Evolutionary conservation across 2,888 invertebrate species (phyloP), one percentile per base, ranked within the genome.

Genomic region (Microctonus aethiopoides): DNA sequence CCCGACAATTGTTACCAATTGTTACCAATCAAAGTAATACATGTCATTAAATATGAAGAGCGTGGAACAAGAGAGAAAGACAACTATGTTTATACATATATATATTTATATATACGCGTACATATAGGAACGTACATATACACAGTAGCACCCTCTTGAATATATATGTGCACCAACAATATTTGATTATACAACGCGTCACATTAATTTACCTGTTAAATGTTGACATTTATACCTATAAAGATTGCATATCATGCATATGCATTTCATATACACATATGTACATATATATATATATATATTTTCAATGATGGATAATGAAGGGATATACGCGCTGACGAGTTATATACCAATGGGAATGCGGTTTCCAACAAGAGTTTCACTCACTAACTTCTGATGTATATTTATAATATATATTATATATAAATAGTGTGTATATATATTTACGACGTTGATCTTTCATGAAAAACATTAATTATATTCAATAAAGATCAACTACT

Each of bases 1-100:
- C 84, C 84, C 84, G 84, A 83, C 84, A 84, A 84, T 85, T 85
- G 84, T 84, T 84, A 83, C 83, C 84, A 83, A 84, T 84, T 84
- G 83, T 84, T 84, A 74, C 83, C 83, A 85, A 85, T 84, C 84
- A 83, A 79, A 80, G 81, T 82, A 83, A 83, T 83, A 83, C 80
- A 80, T 83, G 83, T 83, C 81, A 83, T 83, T 83, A 72, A 67
- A 75, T 65, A 64, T 72, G 70, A 51, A 36, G 34, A 36, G n/a
- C n/a, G n/a, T 3, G 13, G n/a, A 13, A 63, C 34, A 13, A 32
- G 29, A 36, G 36, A 24, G 36, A 20, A 67, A 51, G 52, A 34
- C 11, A 34, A 59, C 16, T 10, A 20, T 59, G 16, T 22, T 11
- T 16, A 34, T 36, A 10, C 22, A 20, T 10, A 13, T 26, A n/a